Evolutionary conservation across 2,888 invertebrate genomes (phyloP).

Genomic region (Cactoblastis cactorum): DNA sequence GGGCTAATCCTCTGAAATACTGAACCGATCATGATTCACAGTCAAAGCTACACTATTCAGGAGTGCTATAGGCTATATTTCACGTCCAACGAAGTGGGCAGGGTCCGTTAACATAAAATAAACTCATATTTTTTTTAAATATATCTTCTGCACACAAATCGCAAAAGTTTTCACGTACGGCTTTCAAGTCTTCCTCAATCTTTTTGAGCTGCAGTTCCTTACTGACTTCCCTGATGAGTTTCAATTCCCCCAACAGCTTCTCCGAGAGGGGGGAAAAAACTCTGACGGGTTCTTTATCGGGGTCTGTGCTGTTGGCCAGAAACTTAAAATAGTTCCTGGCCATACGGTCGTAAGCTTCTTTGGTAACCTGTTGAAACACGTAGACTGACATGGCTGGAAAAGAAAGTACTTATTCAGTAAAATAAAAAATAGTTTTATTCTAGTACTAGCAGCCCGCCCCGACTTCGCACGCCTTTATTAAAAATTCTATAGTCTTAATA

Average conservation of each 20-base stretch:
- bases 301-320: constrained; percentile 22
- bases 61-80: too few relatives aligned
- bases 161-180: neutral
- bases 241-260: constrained; percentile 36
- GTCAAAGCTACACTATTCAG: too few relatives aligned
- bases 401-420: neutral
- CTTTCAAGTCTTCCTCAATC: neutral
- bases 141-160: too few relatives aligned
- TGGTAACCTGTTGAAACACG: constrained; percentile 21
- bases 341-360: constrained; percentile 26
- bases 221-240: constrained; percentile 52
- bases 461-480: too few relatives aligned
- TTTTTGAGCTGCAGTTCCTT: constrained; percentile 40
- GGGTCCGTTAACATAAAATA: too few relatives aligned
- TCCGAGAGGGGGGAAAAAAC: constrained; percentile 41
- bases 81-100: too few relatives aligned
- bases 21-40: too few relatives aligned
- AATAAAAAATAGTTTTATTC: too few relatives aligned
- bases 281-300: constrained; percentile 24
- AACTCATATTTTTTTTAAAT: too few relatives aligned
- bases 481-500: too few relatives aligned
- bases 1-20: too few relatives aligned
- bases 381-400: constrained; percentile 1
- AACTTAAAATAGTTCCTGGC: constrained; percentile 26
- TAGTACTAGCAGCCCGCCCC: too few relatives aligned